These are phyloP conservation scores for Melipona quadrifasciata DNA, from an alignment of 1,140 invertebrate genomes.

Conservation along the genomic window DNA sequence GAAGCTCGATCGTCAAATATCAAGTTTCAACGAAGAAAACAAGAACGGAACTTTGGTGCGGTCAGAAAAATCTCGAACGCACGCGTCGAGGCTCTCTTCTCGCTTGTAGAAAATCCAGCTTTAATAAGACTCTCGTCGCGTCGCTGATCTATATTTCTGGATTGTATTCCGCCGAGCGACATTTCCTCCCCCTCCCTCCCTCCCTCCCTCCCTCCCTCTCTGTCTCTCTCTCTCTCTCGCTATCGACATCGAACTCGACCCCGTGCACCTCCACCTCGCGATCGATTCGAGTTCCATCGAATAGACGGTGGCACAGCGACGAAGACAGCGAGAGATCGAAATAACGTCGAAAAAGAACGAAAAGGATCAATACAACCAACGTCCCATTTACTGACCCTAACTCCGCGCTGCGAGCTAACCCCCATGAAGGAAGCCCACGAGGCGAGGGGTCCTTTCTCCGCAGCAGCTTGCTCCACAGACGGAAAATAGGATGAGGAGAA, in stretches of 20 bases:
- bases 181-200: not conserved
- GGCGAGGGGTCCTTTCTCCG: not conserved
- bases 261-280: not conserved
- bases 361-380: constrained; percentile 41
- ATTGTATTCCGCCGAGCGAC: constrained; percentile 38
- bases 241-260: constrained; percentile 8
- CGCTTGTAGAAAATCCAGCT: too few species aligned
- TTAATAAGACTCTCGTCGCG: constrained; percentile 27
- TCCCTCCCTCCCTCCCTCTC: not conserved
- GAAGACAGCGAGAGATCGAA: constrained; percentile 44
- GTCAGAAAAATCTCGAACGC: too few species aligned
- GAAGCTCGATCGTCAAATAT: too few species aligned
- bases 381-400: constrained; percentile 42
- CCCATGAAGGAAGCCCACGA: not conserved
- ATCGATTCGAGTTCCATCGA: constrained; percentile 50
- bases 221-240: not conserved
- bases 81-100: too few species aligned
- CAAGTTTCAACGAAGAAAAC: too few species aligned
- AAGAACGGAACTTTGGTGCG: too few species aligned
- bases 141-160: constrained; percentile 57
- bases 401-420: constrained; percentile 12
- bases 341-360: constrained; percentile 33
- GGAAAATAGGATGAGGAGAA: not conserved
- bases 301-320: constrained; percentile 13
- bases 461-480: not conserved